Evolutionary conservation across 2,113 vertebrate genomes (phyloP).

Genomic region (Machaerirhynchus nigripectus): DNA sequence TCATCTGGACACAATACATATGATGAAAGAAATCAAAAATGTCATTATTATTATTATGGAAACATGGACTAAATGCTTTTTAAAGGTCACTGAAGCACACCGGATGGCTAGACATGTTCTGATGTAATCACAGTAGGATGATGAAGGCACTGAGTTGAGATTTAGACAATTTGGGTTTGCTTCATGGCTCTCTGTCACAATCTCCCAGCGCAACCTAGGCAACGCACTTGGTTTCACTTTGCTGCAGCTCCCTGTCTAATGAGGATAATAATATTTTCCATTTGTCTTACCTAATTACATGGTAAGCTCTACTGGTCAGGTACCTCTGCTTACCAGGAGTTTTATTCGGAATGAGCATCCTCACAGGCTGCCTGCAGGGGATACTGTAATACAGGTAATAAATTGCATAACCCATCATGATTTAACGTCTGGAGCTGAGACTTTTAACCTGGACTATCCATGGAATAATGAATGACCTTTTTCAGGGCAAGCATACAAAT

Average conservation of each 20-base stretch:
- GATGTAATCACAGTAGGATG: not conserved
- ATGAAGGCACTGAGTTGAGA: not conserved
- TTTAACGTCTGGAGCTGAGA: not conserved
- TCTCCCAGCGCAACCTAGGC: not conserved
- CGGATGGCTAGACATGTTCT: not conserved
- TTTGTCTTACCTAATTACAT: conserved; percentile 5
- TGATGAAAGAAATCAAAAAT: not conserved
- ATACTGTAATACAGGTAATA: not conserved
- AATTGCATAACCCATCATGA: not conserved
- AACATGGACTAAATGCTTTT: not conserved
- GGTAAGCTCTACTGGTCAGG: not conserved
- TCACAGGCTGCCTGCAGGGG: not conserved
- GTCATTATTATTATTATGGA: not conserved
- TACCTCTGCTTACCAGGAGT: not conserved
- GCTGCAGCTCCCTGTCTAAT: conserved; percentile 8
- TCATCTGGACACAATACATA: not conserved
- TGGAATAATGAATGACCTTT: not conserved
- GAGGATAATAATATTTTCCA: not conserved
- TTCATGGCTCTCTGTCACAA: not conserved
- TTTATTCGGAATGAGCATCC: not conserved
- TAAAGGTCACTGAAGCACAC: not conserved
- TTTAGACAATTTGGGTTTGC: not conserved
- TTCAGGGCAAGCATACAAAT: not conserved
- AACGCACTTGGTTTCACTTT: not conserved
- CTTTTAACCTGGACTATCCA: not conserved